Percentiles rank a stretch among this genome's conserved stretches.
phyloP scores from a whole-genome alignment of 2,888 invertebrate genomes.

The Rugalucina vietnamica region DNA sequence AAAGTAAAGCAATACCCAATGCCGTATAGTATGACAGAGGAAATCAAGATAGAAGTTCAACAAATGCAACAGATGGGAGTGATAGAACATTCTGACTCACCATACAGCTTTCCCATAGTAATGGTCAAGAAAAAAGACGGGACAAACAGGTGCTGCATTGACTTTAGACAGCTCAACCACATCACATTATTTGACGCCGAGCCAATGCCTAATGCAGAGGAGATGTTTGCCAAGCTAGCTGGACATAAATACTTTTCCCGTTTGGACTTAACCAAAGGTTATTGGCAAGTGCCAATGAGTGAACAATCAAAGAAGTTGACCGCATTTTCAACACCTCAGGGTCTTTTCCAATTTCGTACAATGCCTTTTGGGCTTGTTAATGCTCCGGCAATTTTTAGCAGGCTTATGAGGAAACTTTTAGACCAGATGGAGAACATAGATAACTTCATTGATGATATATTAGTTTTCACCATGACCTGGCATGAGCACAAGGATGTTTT shows the following conservation, averaged over 20 bases:
- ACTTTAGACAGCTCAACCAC: constrained; percentile 60
- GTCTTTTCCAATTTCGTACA: constrained; percentile 10
- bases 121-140: constrained; percentile 59
- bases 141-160: constrained; percentile 58
- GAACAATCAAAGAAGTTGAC: constrained; percentile 1
- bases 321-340: constrained; percentile 12
- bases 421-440: constrained; percentile 36
- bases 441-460: constrained; percentile 58
- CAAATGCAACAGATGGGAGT: constrained; percentile 50
- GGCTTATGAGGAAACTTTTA: constrained; percentile 55
- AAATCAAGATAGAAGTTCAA: constrained; percentile 28
- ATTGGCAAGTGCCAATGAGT: constrained; percentile 28
- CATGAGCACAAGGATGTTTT: constrained; percentile 45
- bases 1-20: constrained; percentile 35
- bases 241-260: constrained; percentile 52
- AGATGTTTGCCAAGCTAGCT: constrained; percentile 54
- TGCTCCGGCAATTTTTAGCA: constrained; percentile 39
- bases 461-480: constrained; percentile 43
- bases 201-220: constrained; percentile 62
- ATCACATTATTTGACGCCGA: constrained; percentile 64
- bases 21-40: constrained; percentile 28
- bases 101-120: constrained; percentile 49
- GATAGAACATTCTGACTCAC: constrained; percentile 47
- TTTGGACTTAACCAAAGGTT: constrained; percentile 43
- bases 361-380: constrained; percentile 32